A percentile compares a stretch with the other conserved stretches of the same genome.
phyloP scores from a whole-genome alignment of 2,113 vertebrate genomes.

The Erythrolamprus reginae region DNA sequence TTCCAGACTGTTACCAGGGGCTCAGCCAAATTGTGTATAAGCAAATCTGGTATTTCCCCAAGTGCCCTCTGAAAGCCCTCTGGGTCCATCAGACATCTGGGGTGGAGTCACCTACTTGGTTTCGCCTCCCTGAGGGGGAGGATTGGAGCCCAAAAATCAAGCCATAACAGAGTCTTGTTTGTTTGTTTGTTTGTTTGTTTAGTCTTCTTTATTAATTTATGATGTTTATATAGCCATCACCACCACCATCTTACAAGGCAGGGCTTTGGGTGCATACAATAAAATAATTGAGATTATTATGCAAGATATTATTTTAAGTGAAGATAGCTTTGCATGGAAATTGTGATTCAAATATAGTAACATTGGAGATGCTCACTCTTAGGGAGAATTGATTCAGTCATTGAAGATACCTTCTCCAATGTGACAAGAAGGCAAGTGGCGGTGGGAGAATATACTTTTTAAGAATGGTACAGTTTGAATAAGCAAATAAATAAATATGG shows the following conservation, averaged over 20 bases:
- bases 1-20: no score
- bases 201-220: background rate
- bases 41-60: no score
- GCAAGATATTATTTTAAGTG: background rate
- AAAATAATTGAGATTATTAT: background rate
- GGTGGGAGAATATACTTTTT: background rate
- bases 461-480: background rate
- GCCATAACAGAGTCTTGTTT: no score
- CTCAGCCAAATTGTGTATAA: no score
- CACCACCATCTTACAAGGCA: background rate
- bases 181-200: no score
- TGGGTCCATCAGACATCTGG: no score
- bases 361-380: background rate
- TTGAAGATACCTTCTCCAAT: background rate
- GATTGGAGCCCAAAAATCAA: no score
- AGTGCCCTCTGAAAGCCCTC: no score
- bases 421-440: background rate
- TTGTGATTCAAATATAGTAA: background rate
- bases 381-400: background rate
- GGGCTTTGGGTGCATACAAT: background rate
- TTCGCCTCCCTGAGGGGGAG: no score
- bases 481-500: background rate
- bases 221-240: background rate
- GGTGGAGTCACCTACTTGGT: no score
- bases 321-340: background rate